Evolutionary conservation across 2,888 invertebrate species (phyloP).

Genomic region (Empis livida): DNA sequence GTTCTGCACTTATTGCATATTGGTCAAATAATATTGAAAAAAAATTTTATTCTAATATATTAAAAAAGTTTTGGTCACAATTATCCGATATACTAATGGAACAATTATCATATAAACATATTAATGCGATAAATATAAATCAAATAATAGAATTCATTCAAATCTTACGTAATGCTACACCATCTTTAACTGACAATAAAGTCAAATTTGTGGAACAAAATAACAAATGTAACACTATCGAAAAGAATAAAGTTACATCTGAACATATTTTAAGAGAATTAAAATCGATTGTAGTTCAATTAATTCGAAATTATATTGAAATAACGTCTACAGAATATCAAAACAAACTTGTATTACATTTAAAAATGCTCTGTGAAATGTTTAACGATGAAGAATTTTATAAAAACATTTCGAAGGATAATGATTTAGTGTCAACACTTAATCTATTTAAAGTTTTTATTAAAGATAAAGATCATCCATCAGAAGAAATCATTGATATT

Average conservation of each 20-base stretch:
- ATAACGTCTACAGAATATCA: constrained; percentile 37
- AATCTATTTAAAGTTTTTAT: constrained; percentile 20
- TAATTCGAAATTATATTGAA: constrained; percentile 40
- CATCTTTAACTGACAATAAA: constrained; percentile 37
- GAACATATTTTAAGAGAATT: constrained; percentile 17
- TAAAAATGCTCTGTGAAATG: constrained; percentile 42
- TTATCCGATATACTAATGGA: constrained; percentile 21
- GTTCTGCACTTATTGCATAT: constrained; percentile 40
- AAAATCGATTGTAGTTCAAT: constrained; percentile 22
- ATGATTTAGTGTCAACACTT: constrained; percentile 22
- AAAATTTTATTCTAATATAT: constrained; percentile 19
- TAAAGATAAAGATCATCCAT: constrained; percentile 35
- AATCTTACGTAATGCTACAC: constrained; percentile 24
- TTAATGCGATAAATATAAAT: constrained; percentile 22
- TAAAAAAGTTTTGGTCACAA: constrained; percentile 26
- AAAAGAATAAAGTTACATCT: constrained; percentile 10
- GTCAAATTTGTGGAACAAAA: constrained; percentile 40
- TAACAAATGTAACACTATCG: constrained; percentile 11
- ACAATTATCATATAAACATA: constrained; percentile 15
- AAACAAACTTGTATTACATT: constrained; percentile 38
- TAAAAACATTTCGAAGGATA: constrained; percentile 28
- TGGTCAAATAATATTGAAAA: constrained; percentile 40
- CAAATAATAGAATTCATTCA: constrained; percentile 37
- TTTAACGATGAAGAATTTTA: constrained; percentile 45
- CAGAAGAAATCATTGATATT: constrained; percentile 45